Evolutionary conservation across 2,113 vertebrate genomes (phyloP), one percentile per base, ranked within the genome.

Genomic region (Trichechus manatus): DNA sequence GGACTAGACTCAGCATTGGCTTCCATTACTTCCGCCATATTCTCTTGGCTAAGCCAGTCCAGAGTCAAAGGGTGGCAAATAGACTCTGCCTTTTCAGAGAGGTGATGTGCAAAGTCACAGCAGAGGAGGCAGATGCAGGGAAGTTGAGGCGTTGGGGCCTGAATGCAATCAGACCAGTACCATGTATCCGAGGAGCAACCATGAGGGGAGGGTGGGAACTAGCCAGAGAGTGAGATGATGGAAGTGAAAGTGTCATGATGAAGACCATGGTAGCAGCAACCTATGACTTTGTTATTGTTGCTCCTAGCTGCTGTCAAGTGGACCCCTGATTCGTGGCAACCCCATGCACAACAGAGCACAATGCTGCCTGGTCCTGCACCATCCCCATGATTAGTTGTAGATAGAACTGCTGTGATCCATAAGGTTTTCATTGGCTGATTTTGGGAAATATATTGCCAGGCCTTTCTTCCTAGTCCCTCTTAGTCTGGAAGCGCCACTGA

Each of bases 181-280:
- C 1, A 66, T 78, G n/a, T 15, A 31, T 7, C 17, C 31, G 27
- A 78, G 47, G 63, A 13, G 33, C 27, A 59, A 13, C 14, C 6
- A 5, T 0, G 13, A 66, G 29, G 13, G 0, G 10, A 15, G 9
- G 10, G 47, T 7, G 14, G 39, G 47, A 36, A 20, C 7, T 1
- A 10, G 81, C 47, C 33, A 74, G 81, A n/a, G 61, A 64, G 61
- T 13, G 61, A 20, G 33, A 11, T 6, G 50, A 1, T 1, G 3
- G 14, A 1, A 59, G 9, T 2, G 20, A 20, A 0, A 5, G 10
- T 13, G 36, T 6, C 5, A 5, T 2, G 39, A 2, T 1, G 14
- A 36, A 3, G 9, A 20, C 1, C 0, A 0, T 6, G 0, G 36
- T 0, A 3, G 44, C 31, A 1, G 31, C 50, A 15, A 0, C 27